phyloP scores from a whole-genome alignment of 2,797 vertebrate species.

The Taenioides sp. region DNA sequence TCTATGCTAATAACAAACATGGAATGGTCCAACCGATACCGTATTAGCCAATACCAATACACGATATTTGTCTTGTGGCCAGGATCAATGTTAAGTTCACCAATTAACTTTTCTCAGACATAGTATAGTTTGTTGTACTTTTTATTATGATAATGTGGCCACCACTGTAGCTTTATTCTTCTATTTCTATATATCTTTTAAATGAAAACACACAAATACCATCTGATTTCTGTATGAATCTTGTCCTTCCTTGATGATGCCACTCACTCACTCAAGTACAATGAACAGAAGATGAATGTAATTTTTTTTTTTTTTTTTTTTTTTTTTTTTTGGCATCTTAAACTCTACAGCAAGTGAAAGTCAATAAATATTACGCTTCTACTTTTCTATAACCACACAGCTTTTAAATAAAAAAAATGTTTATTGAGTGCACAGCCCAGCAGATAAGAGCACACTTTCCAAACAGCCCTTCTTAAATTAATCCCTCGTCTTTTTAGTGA shows the following conservation, averaged over 20 bases:
- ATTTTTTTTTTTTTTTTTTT: background rate
- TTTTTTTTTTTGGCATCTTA: background rate
- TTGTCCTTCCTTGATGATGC: background rate
- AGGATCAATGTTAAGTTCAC: no score
- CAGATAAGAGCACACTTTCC: constrained; percentile 3
- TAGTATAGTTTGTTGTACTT: no score
- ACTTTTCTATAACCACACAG: background rate
- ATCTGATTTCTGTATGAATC: background rate
- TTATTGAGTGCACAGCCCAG: background rate
- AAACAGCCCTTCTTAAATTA: background rate
- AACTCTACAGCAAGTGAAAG: background rate
- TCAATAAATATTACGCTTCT: background rate
- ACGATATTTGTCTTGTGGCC: no score
- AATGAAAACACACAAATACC: no score
- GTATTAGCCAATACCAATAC: no score
- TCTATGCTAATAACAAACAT: no score
- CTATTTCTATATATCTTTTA: background rate
- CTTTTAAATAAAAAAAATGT: background rate
- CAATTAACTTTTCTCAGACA: no score
- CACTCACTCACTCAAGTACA: background rate
- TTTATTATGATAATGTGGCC: no score
- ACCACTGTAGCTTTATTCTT: background rate
- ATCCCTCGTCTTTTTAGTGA: constrained; percentile 2
- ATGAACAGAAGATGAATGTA: background rate
- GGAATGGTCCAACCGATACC: no score